Base-by-base conservation (phyloP, 2,113 vertebrate species). In the rat (Rattus norvegicus) region DNA sequence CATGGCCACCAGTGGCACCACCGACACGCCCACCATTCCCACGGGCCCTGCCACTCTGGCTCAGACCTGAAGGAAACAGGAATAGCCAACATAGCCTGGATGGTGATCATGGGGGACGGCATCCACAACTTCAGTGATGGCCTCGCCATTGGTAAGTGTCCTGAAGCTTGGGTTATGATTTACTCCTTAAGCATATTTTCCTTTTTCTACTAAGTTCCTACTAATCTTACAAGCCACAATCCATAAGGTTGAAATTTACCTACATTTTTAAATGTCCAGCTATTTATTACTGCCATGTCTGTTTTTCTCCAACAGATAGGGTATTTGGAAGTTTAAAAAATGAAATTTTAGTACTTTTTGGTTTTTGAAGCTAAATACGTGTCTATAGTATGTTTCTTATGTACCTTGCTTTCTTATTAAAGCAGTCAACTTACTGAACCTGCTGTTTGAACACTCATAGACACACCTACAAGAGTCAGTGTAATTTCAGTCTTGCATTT, bases 91-190 rank as follows among this genome's bases (percentile, higher is more conserved):
- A 99, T 99, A 77, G 99, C 99, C 95, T 99, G 99, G 99, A 99
- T 99, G 99, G 99, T 99, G 85, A 99, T 99, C 98, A 99, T 99
- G 99, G 99, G 99, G 65, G 99, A 99, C 22, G 99, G 99, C 97
- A 99, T 99, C 99, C 99, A 99, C 98, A 99, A 99, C 98, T 99
- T 99, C 98, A 99, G 99, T 49, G 99, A 99, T 47, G 99, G 99
- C 33, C 98, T 99, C 56, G 99, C 99, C 59, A 99, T 99, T 89
- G 99, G 99, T 99, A 96, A 98, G 98, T 91, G 72, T 47, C 92
- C 33, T 43, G 33, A 52, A 61, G 20, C 70, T 16, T 3, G 52
- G 43, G 5, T 1, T 63, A 1, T 26, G 16, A 39, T 39, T 63
- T 70, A 10, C 92, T 63, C 70, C 59, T 28, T n/a, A 56, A 90